Evolutionary conservation across 2,113 vertebrate species (phyloP).

Genomic region (Halcyon senegalensis): DNA sequence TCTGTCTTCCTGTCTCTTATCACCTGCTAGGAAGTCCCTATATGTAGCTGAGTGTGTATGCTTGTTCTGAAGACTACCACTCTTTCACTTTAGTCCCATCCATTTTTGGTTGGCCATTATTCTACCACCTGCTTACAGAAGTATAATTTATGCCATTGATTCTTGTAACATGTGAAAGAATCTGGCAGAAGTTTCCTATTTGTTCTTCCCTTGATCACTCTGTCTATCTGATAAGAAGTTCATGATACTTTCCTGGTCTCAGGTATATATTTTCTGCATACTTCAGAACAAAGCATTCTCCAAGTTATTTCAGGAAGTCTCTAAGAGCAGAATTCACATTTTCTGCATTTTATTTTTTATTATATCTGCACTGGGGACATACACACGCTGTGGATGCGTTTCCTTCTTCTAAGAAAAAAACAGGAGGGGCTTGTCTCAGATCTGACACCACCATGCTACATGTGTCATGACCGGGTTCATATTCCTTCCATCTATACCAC

Average conservation of each 20-base stretch:
- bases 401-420: not conserved
- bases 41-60: not conserved
- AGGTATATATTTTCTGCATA: not conserved
- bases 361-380: not conserved
- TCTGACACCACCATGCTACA: not conserved
- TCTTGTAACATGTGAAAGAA: not conserved
- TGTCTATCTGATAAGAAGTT: not conserved
- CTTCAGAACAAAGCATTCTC: conserved; percentile 6
- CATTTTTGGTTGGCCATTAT: not conserved
- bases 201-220: conserved; percentile 19
- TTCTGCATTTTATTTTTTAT: not conserved
- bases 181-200: not conserved
- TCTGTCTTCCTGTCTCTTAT: not conserved
- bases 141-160: not conserved
- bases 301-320: not conserved
- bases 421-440: not conserved
- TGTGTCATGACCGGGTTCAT: not conserved
- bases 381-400: not conserved
- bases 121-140: conserved; percentile 7
- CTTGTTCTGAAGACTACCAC: not conserved
- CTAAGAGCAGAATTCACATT: not conserved
- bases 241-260: not conserved
- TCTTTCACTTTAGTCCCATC: not conserved
- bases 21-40: not conserved
- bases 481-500: not conserved